Base-by-base conservation (phyloP, 2,888 invertebrate species). In the Crocallis elinguaria region DNA sequence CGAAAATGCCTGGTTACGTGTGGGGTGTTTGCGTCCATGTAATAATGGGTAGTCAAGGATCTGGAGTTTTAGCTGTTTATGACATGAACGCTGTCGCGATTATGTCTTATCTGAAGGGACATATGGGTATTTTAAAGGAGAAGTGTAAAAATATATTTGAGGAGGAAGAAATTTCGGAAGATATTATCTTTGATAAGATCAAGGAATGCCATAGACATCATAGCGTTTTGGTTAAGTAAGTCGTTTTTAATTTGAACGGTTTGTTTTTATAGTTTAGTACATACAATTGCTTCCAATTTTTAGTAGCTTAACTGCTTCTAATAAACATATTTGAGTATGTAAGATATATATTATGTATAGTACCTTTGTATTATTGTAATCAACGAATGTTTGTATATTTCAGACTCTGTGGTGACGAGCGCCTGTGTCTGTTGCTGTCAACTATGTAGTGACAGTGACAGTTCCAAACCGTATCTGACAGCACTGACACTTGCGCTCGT, bases 41-140 rank as follows among this genome's bases (percentile, higher is more conserved):
- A 0, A 1, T 65, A 1, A 73, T 85, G 69, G 66, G 68, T 0
- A 62, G 52, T 2, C 75, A 80, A 44, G 85, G 84, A 0, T 56
- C 78, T 12, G 79, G 74, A 9, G 54, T 79, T 0, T n/a, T 85
- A 17, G 81, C 79, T 3, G 67, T 54, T 0, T 86, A 75, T 29
- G 87, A 88, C 55, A 68, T 77, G 38, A 78, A 72, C 27, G 77
- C 77, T 3, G 71, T 86, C 0, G 71, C 77, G 2, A 67, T 86
- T 2, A 82, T 86, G 82, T 66, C 77, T 1, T 87, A 82, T 66
- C 60, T 87, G 0, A 86, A 82, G 60, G 87, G 85, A 0, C 85
- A 88, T 58, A 64, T 80, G 57, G 60, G 56, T 4, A 79, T 88
- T 52, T 60, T 86, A 30, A 71, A 51, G 39, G 66, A 67, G 11